Evolutionary conservation across 2,888 invertebrate genomes (phyloP), one percentile per base, ranked within the genome.

Genomic region (Odontocolon sp.): DNA sequence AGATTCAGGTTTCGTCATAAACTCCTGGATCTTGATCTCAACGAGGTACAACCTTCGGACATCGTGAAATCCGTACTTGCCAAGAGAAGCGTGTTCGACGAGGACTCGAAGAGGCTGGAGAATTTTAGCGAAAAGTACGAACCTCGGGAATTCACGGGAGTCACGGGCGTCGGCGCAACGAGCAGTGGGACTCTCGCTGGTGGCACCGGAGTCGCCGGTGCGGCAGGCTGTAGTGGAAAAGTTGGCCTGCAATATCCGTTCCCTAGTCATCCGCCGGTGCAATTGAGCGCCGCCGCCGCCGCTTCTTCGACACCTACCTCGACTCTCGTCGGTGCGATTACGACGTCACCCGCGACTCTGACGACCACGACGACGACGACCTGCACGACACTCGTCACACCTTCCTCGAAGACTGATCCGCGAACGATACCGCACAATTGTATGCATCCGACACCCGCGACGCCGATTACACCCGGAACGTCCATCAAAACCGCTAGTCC

Each of bases 51-150:
- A 88, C 98, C 98, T 0, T 98, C 98, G 21, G 98, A 98, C 85
- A 98, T 98, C 85, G 96, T 98, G 38, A 96, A 97, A 86, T 96
- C 97, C 21, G 93, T 99, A 84, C 92, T 98, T 85, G 97, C 98
- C 3, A 97, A 97, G 90, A 95, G 96, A 79, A 98, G 97, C 61
- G 97, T 99, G 64, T 98, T 99, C 91, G 99, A 99, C 89, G 98
- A 98, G 90, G 99, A 99, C 90, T 94, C 96, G 40, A 97, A 98
- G 91, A 93, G 99, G 33, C 92, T 99, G 72, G 98, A 98, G 90
- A 96, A 96, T 85, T 95, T 96, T 71, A 93, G 95, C 88, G 94
- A 97, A 90, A 94, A 96, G 91, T 94, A 97, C 91, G 94, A 97
- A 91, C 94, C 92, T 77, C 92, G 90, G 80, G 93, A 93, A 78